These are phyloP conservation scores for Electrona antarctica DNA, from an alignment of 2,113 vertebrate species.

Conservation along the genomic window DNA sequence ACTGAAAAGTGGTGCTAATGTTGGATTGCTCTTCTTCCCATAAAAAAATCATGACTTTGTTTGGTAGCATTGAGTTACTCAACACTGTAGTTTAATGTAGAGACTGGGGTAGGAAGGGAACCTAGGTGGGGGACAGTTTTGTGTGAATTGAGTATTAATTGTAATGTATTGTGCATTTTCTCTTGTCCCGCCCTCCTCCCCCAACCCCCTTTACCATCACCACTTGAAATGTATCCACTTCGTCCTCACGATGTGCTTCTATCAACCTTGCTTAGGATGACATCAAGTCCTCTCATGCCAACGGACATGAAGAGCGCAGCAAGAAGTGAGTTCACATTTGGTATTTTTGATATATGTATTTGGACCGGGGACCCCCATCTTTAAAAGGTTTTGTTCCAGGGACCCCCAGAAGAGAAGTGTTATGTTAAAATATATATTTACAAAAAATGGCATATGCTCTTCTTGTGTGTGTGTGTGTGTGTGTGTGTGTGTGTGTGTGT, in stretches of 20 bases:
- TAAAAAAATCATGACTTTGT: constrained; percentile 41
- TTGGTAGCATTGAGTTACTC: constrained; percentile 65
- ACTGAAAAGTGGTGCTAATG: constrained; percentile 65
- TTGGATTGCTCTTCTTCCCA: constrained; percentile 54
- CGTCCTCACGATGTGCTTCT: constrained; percentile 99
- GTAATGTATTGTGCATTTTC: constrained; percentile 84
- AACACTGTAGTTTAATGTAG: constrained; percentile 63
- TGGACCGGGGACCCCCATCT: too few relatives aligned
- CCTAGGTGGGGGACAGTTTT: constrained; percentile 81
- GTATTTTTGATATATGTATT: neutral
- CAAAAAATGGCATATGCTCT: too few relatives aligned
- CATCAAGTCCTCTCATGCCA: constrained; percentile 99
- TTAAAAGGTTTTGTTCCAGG: too few relatives aligned
- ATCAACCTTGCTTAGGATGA: constrained; percentile 99
- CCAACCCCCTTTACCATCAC: constrained; percentile 94
- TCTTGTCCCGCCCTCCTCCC: constrained; percentile 92
- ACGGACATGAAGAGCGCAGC: constrained; percentile 94
- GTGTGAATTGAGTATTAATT: constrained; percentile 76
- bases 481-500: too few relatives aligned
- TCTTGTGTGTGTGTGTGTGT: neutral
- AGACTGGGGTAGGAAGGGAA: constrained; percentile 56
- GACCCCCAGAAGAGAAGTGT: too few relatives aligned
- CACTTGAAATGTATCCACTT: constrained; percentile 97
- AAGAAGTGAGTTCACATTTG: constrained; percentile 88
- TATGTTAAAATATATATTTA: too few relatives aligned